phyloP scores from a whole-genome alignment of 2,797 vertebrate genomes.

The Rhinogobio ventralis region DNA sequence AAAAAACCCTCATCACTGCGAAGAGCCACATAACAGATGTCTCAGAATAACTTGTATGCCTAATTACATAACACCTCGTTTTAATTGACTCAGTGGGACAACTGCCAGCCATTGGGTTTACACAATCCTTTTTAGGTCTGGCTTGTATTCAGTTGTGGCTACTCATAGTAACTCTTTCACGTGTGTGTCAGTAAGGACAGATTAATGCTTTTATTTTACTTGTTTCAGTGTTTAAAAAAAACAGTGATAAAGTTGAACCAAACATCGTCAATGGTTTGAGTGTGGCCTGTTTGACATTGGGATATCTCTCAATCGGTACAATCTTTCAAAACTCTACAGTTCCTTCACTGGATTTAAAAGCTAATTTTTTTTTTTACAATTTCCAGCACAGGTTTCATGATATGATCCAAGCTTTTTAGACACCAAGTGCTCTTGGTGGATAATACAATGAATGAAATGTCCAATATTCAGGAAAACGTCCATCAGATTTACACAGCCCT shows the following conservation, averaged over 20 bases:
- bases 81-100: slow-evolving; percentile 30
- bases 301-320: no score
- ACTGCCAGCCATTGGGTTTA: slow-evolving; percentile 17
- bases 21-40: slow-evolving; percentile 24
- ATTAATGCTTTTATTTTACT: slow-evolving; percentile 40
- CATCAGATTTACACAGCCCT: slow-evolving; percentile 39
- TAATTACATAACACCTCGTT: neutral
- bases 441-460: slow-evolving; percentile 47
- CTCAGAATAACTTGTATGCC: neutral
- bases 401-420: slow-evolving; percentile 48
- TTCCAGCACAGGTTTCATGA: slow-evolving; percentile 52
- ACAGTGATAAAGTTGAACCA: slow-evolving; percentile 6
- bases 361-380: no score
- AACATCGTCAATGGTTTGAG: no score
- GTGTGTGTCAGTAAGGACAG: slow-evolving; percentile 43
- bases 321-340: no score
- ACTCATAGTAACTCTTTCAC: slow-evolving; percentile 46
- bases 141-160: slow-evolving; percentile 37
- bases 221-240: slow-evolving; percentile 49
- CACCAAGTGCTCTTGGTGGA: slow-evolving; percentile 48
- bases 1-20: slow-evolving; percentile 3
- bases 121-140: slow-evolving; percentile 35
- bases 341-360: no score
- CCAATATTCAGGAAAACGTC: slow-evolving; percentile 40
- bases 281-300: no score